A percentile compares a stretch with the other conserved stretches of the same genome.
Evolutionary conservation across 30 jellyfish, hydroid and myxozoan genomes (phyloP).

Genomic region (Cassiopea xamachana): DNA sequence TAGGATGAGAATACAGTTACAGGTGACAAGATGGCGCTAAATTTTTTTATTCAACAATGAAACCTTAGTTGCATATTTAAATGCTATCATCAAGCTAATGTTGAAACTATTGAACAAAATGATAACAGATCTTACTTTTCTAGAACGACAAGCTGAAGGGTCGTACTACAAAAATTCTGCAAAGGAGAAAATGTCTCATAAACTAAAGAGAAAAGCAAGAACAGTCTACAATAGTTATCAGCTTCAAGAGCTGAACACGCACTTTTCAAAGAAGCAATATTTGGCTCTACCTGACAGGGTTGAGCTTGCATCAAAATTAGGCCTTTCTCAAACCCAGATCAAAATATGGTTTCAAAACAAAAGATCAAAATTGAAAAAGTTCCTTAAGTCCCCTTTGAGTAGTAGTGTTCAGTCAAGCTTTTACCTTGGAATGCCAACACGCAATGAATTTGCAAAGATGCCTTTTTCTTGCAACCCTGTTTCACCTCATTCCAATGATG

Average conservation of each 20-base stretch:
- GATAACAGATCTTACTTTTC: background rate
- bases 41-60: too few relatives aligned
- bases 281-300: conserved; percentile 97
- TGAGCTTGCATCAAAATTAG: conserved; percentile 84
- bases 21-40: too few relatives aligned
- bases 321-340: conserved; percentile 88
- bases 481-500: conserved; percentile 7
- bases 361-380: conserved; percentile 88
- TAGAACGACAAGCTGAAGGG: background rate
- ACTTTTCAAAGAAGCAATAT: conserved; percentile 78
- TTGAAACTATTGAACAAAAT: background rate
- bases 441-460: background rate
- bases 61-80: too few relatives aligned
- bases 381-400: conserved; percentile 56
- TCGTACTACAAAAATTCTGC: background rate
- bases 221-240: conserved; percentile 91
- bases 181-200: background rate
- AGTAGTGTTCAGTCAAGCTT: background rate
- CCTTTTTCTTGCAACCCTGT: conserved; percentile 2
- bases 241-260: conserved; percentile 76
- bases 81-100: too few relatives aligned
- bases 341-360: conserved; percentile 95
- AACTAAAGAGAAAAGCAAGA: conserved; percentile 80
- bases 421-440: background rate
- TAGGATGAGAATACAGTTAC: too few relatives aligned